Conservation (phyloP, 2,888 invertebrate genomes). For the Mycalesis mineus region DNA sequence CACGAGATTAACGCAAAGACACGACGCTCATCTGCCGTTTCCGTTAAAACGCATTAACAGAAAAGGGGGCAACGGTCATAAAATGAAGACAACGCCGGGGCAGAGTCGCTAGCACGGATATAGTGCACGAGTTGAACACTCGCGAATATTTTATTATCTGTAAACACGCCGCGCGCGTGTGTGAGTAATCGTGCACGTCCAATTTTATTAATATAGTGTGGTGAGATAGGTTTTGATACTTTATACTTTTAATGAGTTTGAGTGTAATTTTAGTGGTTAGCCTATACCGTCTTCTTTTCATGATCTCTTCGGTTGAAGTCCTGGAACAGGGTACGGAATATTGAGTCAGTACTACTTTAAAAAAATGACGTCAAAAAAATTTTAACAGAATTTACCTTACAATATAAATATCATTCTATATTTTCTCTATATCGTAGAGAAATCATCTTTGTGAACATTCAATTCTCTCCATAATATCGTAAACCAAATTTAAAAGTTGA, state of each 20-base stretch:
- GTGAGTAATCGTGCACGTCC: conserved; percentile 32
- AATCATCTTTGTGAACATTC: too few relatives aligned
- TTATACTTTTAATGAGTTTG: not conserved
- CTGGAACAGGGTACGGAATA: too few relatives aligned
- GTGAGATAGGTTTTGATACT: conserved; percentile 16
- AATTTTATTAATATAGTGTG: conserved; percentile 30
- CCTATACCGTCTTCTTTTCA: too few relatives aligned
- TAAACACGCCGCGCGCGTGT: conserved; percentile 43
- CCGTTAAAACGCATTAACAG: conserved; percentile 20
- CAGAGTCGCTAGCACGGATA: conserved; percentile 54
- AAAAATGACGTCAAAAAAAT: too few relatives aligned
- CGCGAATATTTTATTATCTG: conserved; percentile 70
- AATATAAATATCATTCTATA: too few relatives aligned
- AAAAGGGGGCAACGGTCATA: conserved; percentile 25
- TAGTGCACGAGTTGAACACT: conserved; percentile 69
- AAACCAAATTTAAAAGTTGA: too few relatives aligned
- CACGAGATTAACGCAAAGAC: not conserved
- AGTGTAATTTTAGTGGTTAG: too few relatives aligned
- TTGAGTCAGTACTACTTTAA: too few relatives aligned
- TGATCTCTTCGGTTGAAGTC: too few relatives aligned
- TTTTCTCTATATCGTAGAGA: too few relatives aligned
- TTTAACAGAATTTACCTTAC: too few relatives aligned
- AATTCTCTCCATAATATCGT: too few relatives aligned
- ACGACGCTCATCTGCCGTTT: conserved; percentile 15
- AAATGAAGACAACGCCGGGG: conserved; percentile 32